These are phyloP conservation scores for Sapajus apella DNA, from an alignment of 2,113 vertebrate species.

Conservation along the genomic window DNA sequence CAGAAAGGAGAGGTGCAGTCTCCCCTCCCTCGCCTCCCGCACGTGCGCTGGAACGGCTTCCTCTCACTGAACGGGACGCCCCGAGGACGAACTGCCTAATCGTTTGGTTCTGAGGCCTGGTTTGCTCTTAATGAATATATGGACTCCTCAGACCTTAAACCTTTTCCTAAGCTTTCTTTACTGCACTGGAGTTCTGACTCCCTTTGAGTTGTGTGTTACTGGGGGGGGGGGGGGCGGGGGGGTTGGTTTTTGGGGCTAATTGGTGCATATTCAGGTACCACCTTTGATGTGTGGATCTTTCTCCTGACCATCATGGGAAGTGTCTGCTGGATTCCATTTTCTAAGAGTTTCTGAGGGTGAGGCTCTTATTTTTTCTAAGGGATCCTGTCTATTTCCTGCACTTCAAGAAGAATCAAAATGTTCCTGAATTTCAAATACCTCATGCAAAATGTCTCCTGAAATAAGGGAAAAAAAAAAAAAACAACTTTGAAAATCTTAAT, in stretches of 20 bases:
- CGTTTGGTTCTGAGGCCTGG: constrained; percentile 79
- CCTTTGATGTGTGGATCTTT: constrained; percentile 76
- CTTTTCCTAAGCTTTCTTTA: constrained; percentile 50
- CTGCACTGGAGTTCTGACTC: constrained; percentile 72
- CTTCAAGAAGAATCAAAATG: constrained; percentile 86
- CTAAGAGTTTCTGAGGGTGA: constrained; percentile 82
- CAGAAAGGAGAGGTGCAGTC: constrained; percentile 71
- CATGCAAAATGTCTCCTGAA: constrained; percentile 86
- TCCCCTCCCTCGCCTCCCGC: constrained; percentile 60
- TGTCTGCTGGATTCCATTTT: constrained; percentile 80
- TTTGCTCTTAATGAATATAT: constrained; percentile 77
- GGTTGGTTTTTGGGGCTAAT: constrained; percentile 53
- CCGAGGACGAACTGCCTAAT: constrained; percentile 74
- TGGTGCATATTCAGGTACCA: constrained; percentile 82
- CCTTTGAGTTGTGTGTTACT: constrained; percentile 62
- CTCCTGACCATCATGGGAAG: constrained; percentile 79
- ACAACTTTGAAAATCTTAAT: constrained; percentile 59
- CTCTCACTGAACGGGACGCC: constrained; percentile 63
- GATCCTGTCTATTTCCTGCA: constrained; percentile 84
- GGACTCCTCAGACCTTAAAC: constrained; percentile 74
- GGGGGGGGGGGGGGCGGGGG: neutral
- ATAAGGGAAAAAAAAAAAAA: constrained; percentile 71
- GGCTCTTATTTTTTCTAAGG: constrained; percentile 79
- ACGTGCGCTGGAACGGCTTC: constrained; percentile 59
- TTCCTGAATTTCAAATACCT: constrained; percentile 90